Evolutionary conservation across 2,113 vertebrate species (phyloP), one percentile per base, ranked within the genome.

Genomic region (Apus apus): DNA sequence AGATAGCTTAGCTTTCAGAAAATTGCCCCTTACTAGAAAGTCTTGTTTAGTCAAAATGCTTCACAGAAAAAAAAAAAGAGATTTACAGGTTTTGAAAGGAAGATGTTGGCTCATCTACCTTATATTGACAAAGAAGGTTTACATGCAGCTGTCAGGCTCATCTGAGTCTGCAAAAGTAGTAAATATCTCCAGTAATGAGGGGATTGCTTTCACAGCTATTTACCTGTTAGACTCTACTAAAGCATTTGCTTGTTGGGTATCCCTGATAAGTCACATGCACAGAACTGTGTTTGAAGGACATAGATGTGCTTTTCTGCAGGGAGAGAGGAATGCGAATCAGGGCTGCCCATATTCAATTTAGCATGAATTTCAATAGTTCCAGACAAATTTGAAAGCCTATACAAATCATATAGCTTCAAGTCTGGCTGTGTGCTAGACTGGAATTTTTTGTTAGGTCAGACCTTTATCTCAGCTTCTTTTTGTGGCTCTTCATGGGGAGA

Each of bases 401-500:
- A 91, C 91, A 95, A 96, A 97, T 96, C 72, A 70, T 8, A 73
- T 29, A 71, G 26, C 38, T 95, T 75, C 82, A 54, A 82, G 88
- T 89, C 89, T 95, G 74, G 66, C 68, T 96, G 67, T 84, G 65
- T 96, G 95, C 89, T 79, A 90, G 89, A 74, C 88, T 90, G 57
- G 93, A 93, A 96, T 97, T 93, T 95, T 88, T 93, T 80, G 94
- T 95, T 92, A 90, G 85, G 88, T 89, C 85, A 43, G 82, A 77
- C 90, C 91, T 96, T 95, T 96, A 86, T 96, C 92, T 94, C 95
- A 54, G 91, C 90, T 95, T 76, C 72, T 96, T 95, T 97, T 94
- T 87, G 85, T 71, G 83, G 38, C 50, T 95, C 92, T 97, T 97
- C 96, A 93, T 96, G 95, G 93, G 91, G 94, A 97, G 94, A 94